Percentiles rank a stretch among this genome's conserved stretches.
Conservation (phyloP, 2,888 invertebrate genomes). For the Drosophila bunnanda region DNA sequence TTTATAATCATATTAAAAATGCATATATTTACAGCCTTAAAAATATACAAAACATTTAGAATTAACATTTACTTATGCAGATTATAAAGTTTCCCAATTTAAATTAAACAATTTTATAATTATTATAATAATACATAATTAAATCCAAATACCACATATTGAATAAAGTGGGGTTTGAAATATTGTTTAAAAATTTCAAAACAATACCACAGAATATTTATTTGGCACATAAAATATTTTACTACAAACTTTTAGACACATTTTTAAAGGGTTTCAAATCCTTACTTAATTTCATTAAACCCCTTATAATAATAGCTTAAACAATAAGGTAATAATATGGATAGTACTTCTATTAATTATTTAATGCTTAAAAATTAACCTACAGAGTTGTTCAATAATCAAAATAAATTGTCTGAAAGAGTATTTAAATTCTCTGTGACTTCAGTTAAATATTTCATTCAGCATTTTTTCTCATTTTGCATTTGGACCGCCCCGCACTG, state of each 20-base stretch:
- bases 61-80: too few relatives aligned
- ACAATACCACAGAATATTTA: neutral
- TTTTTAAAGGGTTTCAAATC: neutral
- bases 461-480: slow-evolving; percentile 41
- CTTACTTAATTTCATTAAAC: too few relatives aligned
- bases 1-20: too few relatives aligned
- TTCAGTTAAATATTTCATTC: neutral
- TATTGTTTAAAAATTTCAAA: neutral
- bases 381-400: neutral
- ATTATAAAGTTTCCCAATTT: too few relatives aligned
- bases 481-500: slow-evolving; percentile 38
- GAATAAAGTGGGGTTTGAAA: too few relatives aligned
- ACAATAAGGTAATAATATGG: too few relatives aligned
- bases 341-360: neutral
- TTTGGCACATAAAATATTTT: neutral
- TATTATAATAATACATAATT: too few relatives aligned
- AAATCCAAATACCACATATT: too few relatives aligned
- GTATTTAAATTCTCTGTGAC: neutral
- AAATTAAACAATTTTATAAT: too few relatives aligned
- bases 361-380: neutral
- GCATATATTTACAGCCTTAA: too few relatives aligned
- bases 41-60: too few relatives aligned
- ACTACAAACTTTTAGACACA: neutral
- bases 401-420: neutral
- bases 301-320: too few relatives aligned